phyloP scores from a whole-genome alignment of 2,113 vertebrate species.

The Tenebrosternarchus preto region DNA sequence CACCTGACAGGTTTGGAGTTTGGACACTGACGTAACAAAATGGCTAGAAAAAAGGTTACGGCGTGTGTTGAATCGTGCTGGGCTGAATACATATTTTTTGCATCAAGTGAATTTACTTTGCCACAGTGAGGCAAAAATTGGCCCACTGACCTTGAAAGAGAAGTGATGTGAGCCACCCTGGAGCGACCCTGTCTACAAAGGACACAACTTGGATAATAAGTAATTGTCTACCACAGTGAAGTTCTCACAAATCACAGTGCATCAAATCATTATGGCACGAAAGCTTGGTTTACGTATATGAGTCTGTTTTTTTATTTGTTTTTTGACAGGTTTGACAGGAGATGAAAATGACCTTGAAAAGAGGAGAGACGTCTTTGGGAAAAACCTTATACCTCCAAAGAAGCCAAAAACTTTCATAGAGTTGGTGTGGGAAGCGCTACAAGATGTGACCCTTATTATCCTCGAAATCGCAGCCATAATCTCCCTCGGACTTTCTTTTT shows the following conservation, averaged over 20 bases:
- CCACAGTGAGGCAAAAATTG: not conserved
- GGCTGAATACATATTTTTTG: not conserved
- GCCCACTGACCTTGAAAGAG: not conserved
- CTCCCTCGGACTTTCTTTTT: constrained; percentile 96
- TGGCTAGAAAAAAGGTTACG: too few species aligned
- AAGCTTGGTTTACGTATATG: not conserved
- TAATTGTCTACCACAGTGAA: not conserved
- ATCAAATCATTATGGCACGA: not conserved
- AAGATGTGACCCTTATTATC: constrained; percentile 98
- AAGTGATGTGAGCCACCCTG: not conserved
- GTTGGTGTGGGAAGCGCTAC: constrained; percentile 97
- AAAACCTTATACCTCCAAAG: constrained; percentile 99
- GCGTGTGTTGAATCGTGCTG: not conserved
- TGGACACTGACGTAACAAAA: not conserved
- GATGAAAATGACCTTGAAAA: constrained; percentile 90
- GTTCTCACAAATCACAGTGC: not conserved
- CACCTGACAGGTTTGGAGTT: not conserved
- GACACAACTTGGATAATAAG: not conserved
- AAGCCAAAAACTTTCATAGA: constrained; percentile 99
- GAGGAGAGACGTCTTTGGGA: constrained; percentile 91
- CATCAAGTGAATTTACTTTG: too few species aligned
- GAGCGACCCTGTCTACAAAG: not conserved
- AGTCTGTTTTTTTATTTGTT: constrained; percentile 21
- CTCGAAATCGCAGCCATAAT: constrained; percentile 96
- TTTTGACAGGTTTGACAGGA: constrained; percentile 83